Conservation (phyloP, 2,797 vertebrate genomes). For the Sitta carolinensis region DNA sequence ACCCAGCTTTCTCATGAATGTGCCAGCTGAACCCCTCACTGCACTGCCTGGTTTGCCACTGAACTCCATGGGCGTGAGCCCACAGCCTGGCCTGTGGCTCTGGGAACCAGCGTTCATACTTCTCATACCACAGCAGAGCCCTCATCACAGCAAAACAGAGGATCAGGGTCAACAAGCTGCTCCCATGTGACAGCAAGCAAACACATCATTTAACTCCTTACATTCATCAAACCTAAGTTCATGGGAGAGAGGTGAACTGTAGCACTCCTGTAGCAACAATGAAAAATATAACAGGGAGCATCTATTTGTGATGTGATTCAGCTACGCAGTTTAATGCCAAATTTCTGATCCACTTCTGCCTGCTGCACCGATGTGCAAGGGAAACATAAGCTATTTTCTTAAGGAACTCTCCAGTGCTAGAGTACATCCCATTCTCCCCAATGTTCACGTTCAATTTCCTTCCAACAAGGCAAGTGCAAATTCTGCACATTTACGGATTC, state of each 20-base stretch:
- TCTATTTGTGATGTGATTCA: background rate
- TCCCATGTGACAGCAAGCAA: slow-evolving; percentile 41
- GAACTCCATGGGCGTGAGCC: background rate
- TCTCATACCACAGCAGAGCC: slow-evolving; percentile 20
- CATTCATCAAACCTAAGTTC: background rate
- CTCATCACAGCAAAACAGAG: slow-evolving; percentile 4
- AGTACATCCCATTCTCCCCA: slow-evolving; percentile 13
- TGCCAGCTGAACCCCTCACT: background rate
- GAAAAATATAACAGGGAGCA: background rate
- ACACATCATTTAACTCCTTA: slow-evolving; percentile 19
- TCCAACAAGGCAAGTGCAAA: slow-evolving; percentile 29
- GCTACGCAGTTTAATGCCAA: background rate
- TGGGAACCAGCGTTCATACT: background rate
- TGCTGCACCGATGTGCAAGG: background rate
- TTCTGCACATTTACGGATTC: background rate
- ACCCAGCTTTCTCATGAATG: background rate
- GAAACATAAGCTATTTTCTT: slow-evolving; percentile 14
- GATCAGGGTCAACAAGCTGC: slow-evolving; percentile 22
- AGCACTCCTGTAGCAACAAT: background rate
- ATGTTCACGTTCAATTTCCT: slow-evolving; percentile 11
- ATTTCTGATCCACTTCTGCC: background rate
- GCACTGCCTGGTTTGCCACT: background rate
- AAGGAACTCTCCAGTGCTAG: background rate
- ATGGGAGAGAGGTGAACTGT: background rate
- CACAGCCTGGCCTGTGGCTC: background rate